Base-by-base conservation (phyloP, 2,113 vertebrate species). In the Dicaeum eximium region DNA sequence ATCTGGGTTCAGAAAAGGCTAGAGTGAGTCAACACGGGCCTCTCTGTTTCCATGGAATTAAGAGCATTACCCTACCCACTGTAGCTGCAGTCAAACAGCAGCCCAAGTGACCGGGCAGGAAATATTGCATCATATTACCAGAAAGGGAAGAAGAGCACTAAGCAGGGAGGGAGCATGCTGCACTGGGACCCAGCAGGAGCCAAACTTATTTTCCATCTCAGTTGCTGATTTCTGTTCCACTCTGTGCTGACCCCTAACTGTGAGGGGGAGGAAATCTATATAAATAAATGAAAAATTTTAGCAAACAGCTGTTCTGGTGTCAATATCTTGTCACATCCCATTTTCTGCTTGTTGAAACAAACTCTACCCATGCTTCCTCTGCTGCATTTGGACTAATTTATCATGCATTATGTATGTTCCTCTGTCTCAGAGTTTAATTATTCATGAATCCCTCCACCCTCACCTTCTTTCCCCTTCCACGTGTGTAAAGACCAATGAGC, bases 401-500 rank as follows among this genome's bases (percentile, higher is more conserved):
- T 75, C 71, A 77, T 96, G 44, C 62, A 93, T 96, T 94, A 97
- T 93, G 61, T 47, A 94, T 90, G 71, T 35, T 66, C 50, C 61
- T 75, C 40, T 0, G 0, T 69, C 92, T 93, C 62, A 23, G 27
- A 18, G 24, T 74, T 95, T 44, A 77, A 86, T 95, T 87, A 90
- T 94, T 93, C 74, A 95, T 44, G 0, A 92, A 53, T 25, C 62
- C 35, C 51, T 53, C 57, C 57, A 74, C 40, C 20, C 54, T 75
- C 19, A 1, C 37, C 35, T 57, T n/a, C 60, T 56, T 89, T 74
- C 21, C 58, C 33, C 87, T 77, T 90, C 58, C 38, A 31, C 2
- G 5, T 56, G n/a, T 22, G 3, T 3, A 4, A 91, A 48, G 54
- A 93, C 57, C 66, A 69, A 14, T 5, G 10, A 47, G 33, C 28